Evolutionary conservation across 2,113 vertebrate genomes (phyloP), one percentile per base, ranked within the genome.

Genomic region (Hepsetus odoe): DNA sequence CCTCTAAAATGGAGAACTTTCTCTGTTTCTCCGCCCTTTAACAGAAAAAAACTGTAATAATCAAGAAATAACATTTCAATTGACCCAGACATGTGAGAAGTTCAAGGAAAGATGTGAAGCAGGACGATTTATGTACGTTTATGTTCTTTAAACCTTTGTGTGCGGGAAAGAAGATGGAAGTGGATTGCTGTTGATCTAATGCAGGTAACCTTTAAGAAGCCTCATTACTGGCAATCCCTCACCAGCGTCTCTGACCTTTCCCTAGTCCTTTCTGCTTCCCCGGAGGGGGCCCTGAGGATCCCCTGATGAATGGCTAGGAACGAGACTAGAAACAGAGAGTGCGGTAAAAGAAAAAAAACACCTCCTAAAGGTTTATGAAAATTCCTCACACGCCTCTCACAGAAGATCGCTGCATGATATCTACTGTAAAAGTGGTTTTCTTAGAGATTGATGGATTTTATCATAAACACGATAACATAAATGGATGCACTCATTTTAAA

Each of bases 211-310:
- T 86, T 89, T 80, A 83, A 55, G 66, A 82, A 53, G 83, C 66
- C 83, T 71, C 83, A 85, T 88, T 88, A 87, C 26, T 74, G 12
- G 46, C 75, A 55, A 76, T 69, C 35, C 64, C 74, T 40, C 72
- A 55, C 74, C 56, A 61, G 42, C 64, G 72, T 64, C 22, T 79
- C 79, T 86, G 85, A 88, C 89, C 84, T 91, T 87, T 86, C 80
- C 32, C 30, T 30, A 64, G 62, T 35, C 69, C 64, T 46, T 76
- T 78, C 53, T 70, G 44, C 28, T n/a, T 51, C 30, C 80, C 32
- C 46, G 3, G 11, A n/a, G n/a, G 55, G 65, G 69, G 73, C 8
- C 33, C 40, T 32, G n/a, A 49, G 26, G 55, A 51, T 42, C 33
- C 20, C 33, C 46, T 80, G 79, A 80, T 85, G 80, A 84, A 74